Evolutionary conservation across 2,888 invertebrate species (phyloP), one percentile per base, ranked within the genome.

Genomic region (Scaptomyza reducta): DNA sequence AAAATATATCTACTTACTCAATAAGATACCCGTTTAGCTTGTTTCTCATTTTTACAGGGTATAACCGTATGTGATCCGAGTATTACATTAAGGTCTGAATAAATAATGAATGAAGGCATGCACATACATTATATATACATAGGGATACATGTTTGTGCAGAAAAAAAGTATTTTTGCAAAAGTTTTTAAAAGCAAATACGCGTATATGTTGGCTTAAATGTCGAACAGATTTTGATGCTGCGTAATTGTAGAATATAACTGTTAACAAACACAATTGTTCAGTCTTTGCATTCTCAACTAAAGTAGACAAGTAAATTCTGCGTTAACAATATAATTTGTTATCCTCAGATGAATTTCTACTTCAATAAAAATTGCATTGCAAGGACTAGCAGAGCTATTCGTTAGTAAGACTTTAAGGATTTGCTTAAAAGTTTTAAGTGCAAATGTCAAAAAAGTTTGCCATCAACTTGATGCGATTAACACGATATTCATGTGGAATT

Each of bases 391-490:
- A 18, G 11, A 10, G 25, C 16, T 35, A 6, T 14, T 18, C 18
- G 11, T 1, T 4, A 2, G 16, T 3, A 10, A 29, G 33, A 47
- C 46, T 47, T 33, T 41, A 33, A 10, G 25, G n/a, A 59, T 42
- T 42, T 33, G 10, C 7, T 3, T 0, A 5, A 10, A 25, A 41
- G 33, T 53, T 47, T 16, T 5, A 27, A 51, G 42, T 51, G 35
- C n/a, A 18, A 54, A 18, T 16, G 18, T 27, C 0, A n/a, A 38
- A 18, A 31, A 42, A 50, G 40, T 42, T 67, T 54, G 9, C 16
- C 3, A 7, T 6, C 35, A 67, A 50, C 33, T 55, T 54, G 51
- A 44, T 58, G 51, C 57, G 47, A 58, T 74, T 56, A 38, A 53
- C 49, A 18, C 35, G 46, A 27, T 44, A 44, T 56, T 61, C 31